These are phyloP conservation scores for Drosophila kanekoi DNA, from an alignment of 2,888 invertebrate species.

Conservation along the genomic window DNA sequence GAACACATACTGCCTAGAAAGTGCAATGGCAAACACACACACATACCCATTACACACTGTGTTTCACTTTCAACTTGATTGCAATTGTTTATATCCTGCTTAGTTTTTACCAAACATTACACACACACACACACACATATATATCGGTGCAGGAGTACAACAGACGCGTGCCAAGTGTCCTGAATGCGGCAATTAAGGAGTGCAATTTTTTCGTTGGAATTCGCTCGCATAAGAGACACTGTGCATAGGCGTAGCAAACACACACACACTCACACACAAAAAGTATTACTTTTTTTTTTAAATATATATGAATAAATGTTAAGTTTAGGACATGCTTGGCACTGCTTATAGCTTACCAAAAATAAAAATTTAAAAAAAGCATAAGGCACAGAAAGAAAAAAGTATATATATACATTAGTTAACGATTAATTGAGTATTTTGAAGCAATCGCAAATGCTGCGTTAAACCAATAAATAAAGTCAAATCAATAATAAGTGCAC, in stretches of 20 bases:
- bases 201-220: constrained; percentile 27
- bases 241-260: constrained; percentile 40
- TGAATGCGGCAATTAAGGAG: constrained; percentile 1
- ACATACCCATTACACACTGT: constrained; percentile 1
- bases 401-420: constrained; percentile 29
- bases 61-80: constrained; percentile 13
- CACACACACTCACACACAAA: constrained; percentile 12
- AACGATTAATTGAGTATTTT: constrained; percentile 30
- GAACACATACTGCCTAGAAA: constrained; percentile 60
- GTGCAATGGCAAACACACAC: constrained; percentile 30
- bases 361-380: constrained; percentile 16
- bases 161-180: constrained; percentile 21
- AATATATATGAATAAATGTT: constrained; percentile 36
- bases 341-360: constrained; percentile 63
- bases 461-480: constrained; percentile 15
- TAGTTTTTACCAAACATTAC: constrained; percentile 31
- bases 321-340: constrained; percentile 63
- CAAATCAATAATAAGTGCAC: constrained; percentile 38
- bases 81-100: constrained; percentile 16
- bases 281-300: background rate
- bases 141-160: constrained; percentile 76
- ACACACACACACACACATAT: constrained; percentile 54
- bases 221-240: constrained; percentile 41
- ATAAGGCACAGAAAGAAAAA: constrained; percentile 6
- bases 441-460: constrained; percentile 22